Base-by-base conservation (phyloP, 2,888 invertebrate genomes). In the Litoditis marina region DNA sequence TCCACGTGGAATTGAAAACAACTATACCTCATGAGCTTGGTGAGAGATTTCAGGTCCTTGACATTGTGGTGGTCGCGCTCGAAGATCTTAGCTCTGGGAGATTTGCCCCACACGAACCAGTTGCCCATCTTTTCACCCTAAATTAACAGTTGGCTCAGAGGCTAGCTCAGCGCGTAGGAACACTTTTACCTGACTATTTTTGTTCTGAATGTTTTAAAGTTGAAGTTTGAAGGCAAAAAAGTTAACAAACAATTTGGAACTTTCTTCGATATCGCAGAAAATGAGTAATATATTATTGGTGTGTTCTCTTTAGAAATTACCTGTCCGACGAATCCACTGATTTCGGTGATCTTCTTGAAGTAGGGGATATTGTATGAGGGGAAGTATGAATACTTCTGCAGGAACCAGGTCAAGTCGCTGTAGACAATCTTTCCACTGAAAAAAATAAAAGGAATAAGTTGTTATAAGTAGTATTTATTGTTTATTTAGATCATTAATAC, bases 311-410 rank as follows among this genome's bases (percentile, higher is more conserved):
- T 39, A 39, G 16, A 54, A 25, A 11, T 30, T 0, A 88, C 86
- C 77, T 87, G 85, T 65, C 84, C 86, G 68, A 85, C 85, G 16
- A 86, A 86, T 31, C 89, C 89, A 83, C 88, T 88, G 68, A 87
- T 67, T 25, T 88, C 87, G 84, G 88, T 89, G 36, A 90, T 86
- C 22, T 86, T 84, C 60, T 86, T 85, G 85, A 88, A 89, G 83
- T 86, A 87, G 73, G 90, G 87, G 69, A 88, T 86, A 84, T 90
- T 90, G 82, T 89, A 89, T 53, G 89, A 89, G 34, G 89, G 89
- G 88, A 91, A 90, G 85, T 88, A 91, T 31, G 87, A 87, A 66
- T 88, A 86, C 57, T 78, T 74, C 54, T 79, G 68, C 55, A 81
- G 64, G 65, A 76, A 80, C 73, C 73, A 72, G 7, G 78, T 81